Base-by-base conservation (phyloP, 2,113 vertebrate genomes). In the Anser cygnoides region DNA sequence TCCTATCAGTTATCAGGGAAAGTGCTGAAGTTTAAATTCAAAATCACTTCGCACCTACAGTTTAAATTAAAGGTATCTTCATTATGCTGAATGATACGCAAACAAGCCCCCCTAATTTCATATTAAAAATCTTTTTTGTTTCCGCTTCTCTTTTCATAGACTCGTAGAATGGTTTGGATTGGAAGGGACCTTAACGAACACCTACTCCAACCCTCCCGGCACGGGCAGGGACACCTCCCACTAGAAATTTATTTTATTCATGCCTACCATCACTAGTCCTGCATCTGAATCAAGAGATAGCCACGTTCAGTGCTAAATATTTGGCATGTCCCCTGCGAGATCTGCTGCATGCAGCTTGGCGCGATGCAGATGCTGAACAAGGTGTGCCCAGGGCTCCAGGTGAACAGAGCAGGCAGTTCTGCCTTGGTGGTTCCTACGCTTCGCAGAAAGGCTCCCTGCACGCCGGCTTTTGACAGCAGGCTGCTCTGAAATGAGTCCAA, bases 291-390 rank as follows among this genome's bases (percentile, higher is more conserved):
- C 43, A 58, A 35, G 55, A 26, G 6, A 13, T 1, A 3, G 9
- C 49, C 31, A 28, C 0, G 0, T 9, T 15, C 33, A 46, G 10
- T n/a, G 66, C 26, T 5, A 3, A 35, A 11, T 39, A 11, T 12
- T 18, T 57, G 35, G 37, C 17, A 19, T 4, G 3, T 29, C 39
- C 39, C 39, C 39, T 39, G 39, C 39, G 25, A 7, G 28, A 11
- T 44, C 17, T 7, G 17, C 28, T 5, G 11, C 2, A 4, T 19
- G 5, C 13, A 5, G 3, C 22, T 9, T 1, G 16, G 67, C 1
- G 0, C 11, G 37, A n/a, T 10, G n/a, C 2, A 4, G 20, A 22
- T 6, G 5, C 25, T 37, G 25, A 44, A 17, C 26, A 5, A 1
- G 4, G 25, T 22, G 31, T 39, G 50, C 6, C 76, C 58, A 39